These are phyloP conservation scores for Callocephalon fimbriatum DNA, from an alignment of 2,113 vertebrate genomes.

Conservation along the genomic window DNA sequence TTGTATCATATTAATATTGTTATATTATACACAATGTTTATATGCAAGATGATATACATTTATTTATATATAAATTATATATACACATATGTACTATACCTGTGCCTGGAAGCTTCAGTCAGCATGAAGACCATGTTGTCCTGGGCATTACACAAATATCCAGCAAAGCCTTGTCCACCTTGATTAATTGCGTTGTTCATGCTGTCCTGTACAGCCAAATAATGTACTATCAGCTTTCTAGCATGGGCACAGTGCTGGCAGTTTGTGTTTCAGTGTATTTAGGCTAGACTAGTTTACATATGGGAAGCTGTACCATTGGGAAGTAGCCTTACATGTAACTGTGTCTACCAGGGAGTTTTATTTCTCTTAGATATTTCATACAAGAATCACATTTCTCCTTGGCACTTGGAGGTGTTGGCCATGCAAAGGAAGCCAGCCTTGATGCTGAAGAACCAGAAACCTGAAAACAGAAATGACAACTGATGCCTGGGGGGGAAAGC, in stretches of 20 bases:
- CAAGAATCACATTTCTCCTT: background rate
- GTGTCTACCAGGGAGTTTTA: background rate
- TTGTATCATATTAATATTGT: background rate
- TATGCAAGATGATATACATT: background rate
- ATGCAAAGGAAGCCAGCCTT: background rate
- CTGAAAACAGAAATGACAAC: background rate
- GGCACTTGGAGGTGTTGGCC: background rate
- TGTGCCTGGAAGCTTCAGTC: background rate
- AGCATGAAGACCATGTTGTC: background rate
- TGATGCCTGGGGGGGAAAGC: background rate
- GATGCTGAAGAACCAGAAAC: background rate
- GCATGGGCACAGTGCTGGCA: background rate
- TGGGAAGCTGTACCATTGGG: background rate
- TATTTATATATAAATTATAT: background rate
- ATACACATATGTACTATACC: too few species aligned
- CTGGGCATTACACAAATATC: background rate
- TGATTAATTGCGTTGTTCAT: slow-evolving; percentile 2
- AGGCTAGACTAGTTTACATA: background rate
- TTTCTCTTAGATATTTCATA: background rate
- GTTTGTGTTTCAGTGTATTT: background rate
- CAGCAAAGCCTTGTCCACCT: background rate
- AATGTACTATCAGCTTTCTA: background rate
- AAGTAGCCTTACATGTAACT: background rate
- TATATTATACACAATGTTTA: too few species aligned
- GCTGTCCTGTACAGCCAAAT: background rate